Percentiles rank a stretch among this genome's conserved stretches.
Conservation (phyloP, 2,888 invertebrate species). For the Epiblema foenella region DNA sequence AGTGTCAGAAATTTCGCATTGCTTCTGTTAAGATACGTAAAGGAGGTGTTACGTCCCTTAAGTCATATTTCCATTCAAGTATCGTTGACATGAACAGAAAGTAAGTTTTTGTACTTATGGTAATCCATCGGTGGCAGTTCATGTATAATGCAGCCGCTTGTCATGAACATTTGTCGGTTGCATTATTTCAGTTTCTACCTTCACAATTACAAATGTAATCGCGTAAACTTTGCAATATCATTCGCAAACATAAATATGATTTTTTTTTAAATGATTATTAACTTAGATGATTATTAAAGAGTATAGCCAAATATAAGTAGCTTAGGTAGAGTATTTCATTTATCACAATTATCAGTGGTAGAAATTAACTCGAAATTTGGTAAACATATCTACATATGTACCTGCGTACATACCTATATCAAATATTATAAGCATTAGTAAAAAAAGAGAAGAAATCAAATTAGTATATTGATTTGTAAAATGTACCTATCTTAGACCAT, state of each 20-base stretch:
- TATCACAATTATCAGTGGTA: no score
- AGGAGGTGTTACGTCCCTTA: slow-evolving; percentile 13
- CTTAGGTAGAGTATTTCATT: no score
- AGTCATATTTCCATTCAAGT: slow-evolving; percentile 9
- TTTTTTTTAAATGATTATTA: no score
- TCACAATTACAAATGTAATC: slow-evolving; percentile 15
- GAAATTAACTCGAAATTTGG: not conserved
- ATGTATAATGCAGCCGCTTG: slow-evolving; percentile 80
- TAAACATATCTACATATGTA: not conserved
- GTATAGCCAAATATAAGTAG: no score
- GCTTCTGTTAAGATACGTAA: no score
- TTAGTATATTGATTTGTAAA: not conserved
- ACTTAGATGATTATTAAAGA: no score
- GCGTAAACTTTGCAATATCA: not conserved
- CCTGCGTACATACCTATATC: not conserved
- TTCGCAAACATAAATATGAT: no score
- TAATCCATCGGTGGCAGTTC: slow-evolving; percentile 73
- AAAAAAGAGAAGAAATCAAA: not conserved
- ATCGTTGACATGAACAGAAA: slow-evolving; percentile 52
- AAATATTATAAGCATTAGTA: not conserved
- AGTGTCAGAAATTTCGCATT: not conserved
- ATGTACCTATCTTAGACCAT: no score
- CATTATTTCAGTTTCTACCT: slow-evolving; percentile 67
- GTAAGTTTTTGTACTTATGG: slow-evolving; percentile 63
- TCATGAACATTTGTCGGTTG: slow-evolving; percentile 82